These are phyloP conservation scores for Sebastes kiyomatsui DNA, from an alignment of 2,797 vertebrate genomes.

Conservation along the genomic window DNA sequence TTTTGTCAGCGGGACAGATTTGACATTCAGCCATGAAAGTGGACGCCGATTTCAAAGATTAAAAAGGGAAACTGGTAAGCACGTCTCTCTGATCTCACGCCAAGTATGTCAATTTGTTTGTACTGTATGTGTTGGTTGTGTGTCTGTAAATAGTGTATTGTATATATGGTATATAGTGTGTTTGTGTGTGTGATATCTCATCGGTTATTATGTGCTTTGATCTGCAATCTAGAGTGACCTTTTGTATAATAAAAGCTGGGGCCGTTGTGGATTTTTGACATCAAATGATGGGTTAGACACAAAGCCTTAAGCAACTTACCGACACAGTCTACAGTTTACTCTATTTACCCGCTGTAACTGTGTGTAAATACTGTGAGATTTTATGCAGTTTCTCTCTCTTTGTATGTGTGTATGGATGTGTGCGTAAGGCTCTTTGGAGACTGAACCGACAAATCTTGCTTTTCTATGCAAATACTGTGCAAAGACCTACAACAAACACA, in stretches of 20 bases:
- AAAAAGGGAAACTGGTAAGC: conserved; percentile 10
- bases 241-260: conserved; percentile 18
- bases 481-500: conserved; percentile 43
- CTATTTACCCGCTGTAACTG: conserved; percentile 20
- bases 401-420: background rate
- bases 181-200: background rate
- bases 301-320: conserved; percentile 29
- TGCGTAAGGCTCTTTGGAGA: conserved; percentile 18
- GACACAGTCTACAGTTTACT: conserved; percentile 13
- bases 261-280: conserved; percentile 26
- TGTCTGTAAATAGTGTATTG: background rate
- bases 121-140: background rate
- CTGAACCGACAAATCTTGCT: conserved; percentile 15
- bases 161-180: background rate
- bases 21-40: conserved; percentile 50
- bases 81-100: conserved; percentile 27
- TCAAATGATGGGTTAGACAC: conserved; percentile 32
- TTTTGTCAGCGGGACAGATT: conserved; percentile 30
- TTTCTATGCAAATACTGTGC: conserved; percentile 45
- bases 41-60: conserved; percentile 39
- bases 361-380: conserved; percentile 29
- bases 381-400: background rate
- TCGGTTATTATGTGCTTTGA: background rate
- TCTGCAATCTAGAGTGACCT: conserved; percentile 33
- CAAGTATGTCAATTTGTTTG: conserved; percentile 21